Evolutionary conservation across 1,140 invertebrate genomes (phyloP), one percentile per base, ranked within the genome.

Genomic region (Drosophila nannoptera): DNA sequence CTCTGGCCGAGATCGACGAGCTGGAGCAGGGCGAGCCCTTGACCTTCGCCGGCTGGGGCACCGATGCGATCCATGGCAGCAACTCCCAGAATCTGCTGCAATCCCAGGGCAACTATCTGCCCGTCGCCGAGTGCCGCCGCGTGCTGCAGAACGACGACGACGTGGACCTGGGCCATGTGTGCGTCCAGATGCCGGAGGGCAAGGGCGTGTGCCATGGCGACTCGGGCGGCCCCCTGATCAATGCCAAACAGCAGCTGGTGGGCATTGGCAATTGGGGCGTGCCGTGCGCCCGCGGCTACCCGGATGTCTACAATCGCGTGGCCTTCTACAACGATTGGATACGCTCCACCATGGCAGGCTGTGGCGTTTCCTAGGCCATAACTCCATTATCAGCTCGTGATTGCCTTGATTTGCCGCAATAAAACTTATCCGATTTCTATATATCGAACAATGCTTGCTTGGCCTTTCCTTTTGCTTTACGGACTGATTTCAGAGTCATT

Each of bases 21-120:
- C 38, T 89, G 58, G 31, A 70, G 38, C 70, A 59, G 49, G 75
- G 70, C 35, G 82, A 83, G 2, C 78, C 38, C 7, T 29, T 91
- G 8, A 69, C 77, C 22, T 86, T 92, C 11, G 91, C 91, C 1
- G 92, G 92, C 5, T 92, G 92, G 92, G 92, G 92, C 43, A 90
- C 87, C 3, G 3, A 52, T 0, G 38, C 52, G 0, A 5, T 63
- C 4, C 60, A 60, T 32, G 89, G 75, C 31, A 45, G n/a, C 40
- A 74, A 35, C 53, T 78, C 14, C 4, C 69, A 45, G 5, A 59
- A 70, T 5, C 53, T 90, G 50, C 72, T 77, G 35, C 56, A 78
- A 14, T 49, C 81, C 0, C 53, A 54, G 6, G 81, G 81, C 8
- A 72, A 14, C 5, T 86, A 86, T 35, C 9, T 86, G 16, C 45